Evolutionary conservation across 2,113 vertebrate species (phyloP), one percentile per base, ranked within the genome.

Genomic region (Proteles cristata): DNA sequence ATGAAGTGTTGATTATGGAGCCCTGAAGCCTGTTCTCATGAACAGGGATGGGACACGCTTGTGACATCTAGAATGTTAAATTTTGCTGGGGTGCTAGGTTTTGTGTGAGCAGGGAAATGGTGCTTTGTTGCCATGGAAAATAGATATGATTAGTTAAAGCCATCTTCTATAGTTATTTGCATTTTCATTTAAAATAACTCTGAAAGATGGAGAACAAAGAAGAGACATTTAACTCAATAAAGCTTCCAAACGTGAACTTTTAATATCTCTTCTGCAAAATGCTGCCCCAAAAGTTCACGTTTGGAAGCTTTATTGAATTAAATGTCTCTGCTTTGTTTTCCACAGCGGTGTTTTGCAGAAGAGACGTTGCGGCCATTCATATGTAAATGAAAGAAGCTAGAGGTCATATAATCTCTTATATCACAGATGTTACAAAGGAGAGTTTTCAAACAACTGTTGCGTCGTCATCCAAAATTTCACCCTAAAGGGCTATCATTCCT

Each of bases 321-420:
- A 61, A 61, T 61, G 19, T 61, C 21, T 61, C 58, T 61, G 58
- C 21, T 61, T 61, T 61, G 58, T 9, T 61, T 61, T 61, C 7
- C 21, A 61, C 58, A 61, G 58, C 8, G 5, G 58, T 8, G 58
- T 21, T 61, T 96, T 82, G 31, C 12, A 53, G 33, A 94, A 96
- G 21, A 92, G 66, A 53, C 73, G 68, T n/a, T 35, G 33, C 7
- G 4, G 15, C 19, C 17, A 50, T 68, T 83, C 25, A 45, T 53
- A 79, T 58, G 31, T 55, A 96, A 96, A 96, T 69, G 79, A 89
- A 96, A 76, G 61, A 71, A 23, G 7, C 63, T 88, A 90, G 12
- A 33, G 65, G 43, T 23, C 79, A 83, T 43, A 71, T n/a, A 76
- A 97, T 82, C 28, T 48, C 66, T 61, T 82, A 17, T 50, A 96